phyloP scores from a whole-genome alignment of 2,888 invertebrate species.

The Priocnemis perturbator region DNA sequence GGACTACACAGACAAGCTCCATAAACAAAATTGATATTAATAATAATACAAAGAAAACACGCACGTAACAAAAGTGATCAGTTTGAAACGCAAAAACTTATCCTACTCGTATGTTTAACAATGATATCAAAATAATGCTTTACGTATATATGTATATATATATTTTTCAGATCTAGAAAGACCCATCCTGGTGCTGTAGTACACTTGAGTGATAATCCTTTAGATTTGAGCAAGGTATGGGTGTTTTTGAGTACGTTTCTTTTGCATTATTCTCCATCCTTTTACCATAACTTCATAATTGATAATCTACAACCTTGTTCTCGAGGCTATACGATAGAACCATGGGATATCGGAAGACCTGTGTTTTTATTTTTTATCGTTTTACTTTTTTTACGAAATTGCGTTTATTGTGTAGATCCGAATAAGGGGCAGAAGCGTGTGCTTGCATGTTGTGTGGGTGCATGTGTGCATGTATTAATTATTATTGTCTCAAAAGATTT shows the following conservation, averaged over 20 bases:
- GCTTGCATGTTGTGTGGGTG: slow-evolving; percentile 60
- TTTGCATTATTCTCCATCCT: slow-evolving; percentile 60
- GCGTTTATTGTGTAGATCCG: slow-evolving; percentile 30
- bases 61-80: too few relatives aligned
- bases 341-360: slow-evolving; percentile 17
- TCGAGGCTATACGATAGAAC: slow-evolving; percentile 26
- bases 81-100: slow-evolving; percentile 4
- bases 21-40: background rate
- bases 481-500: slow-evolving; percentile 41
- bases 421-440: slow-evolving; percentile 47
- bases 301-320: slow-evolving; percentile 36
- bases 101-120: slow-evolving; percentile 16
- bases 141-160: slow-evolving; percentile 54
- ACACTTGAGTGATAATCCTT: slow-evolving; percentile 97
- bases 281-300: slow-evolving; percentile 50
- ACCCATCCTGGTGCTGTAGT: slow-evolving; percentile 98
- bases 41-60: too few relatives aligned
- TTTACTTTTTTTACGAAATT: slow-evolving; percentile 16
- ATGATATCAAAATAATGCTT: slow-evolving; percentile 32
- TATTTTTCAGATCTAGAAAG: slow-evolving; percentile 88
- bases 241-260: slow-evolving; percentile 62
- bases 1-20: background rate
- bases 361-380: slow-evolving; percentile 9
- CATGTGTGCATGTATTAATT: slow-evolving; percentile 55
- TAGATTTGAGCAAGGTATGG: slow-evolving; percentile 95